phyloP scores from a whole-genome alignment of 2,113 vertebrate genomes.

The Hyperopisus bebe region DNA sequence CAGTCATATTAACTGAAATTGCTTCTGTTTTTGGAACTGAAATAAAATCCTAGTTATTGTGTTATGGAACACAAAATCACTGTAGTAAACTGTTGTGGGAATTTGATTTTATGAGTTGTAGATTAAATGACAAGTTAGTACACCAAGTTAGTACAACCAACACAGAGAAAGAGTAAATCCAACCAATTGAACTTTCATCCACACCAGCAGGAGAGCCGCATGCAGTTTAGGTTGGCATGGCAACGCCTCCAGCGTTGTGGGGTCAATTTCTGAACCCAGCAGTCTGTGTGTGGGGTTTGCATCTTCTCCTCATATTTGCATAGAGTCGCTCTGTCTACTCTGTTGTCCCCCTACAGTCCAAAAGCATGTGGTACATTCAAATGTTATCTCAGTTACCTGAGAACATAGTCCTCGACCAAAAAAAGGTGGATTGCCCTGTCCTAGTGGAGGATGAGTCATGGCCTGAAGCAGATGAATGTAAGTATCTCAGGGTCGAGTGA shows the following conservation, averaged over 20 bases:
- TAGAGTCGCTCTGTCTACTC: neutral
- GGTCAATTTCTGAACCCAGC: neutral
- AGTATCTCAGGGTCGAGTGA: neutral
- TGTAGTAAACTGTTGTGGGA: neutral
- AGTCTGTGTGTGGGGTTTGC: neutral
- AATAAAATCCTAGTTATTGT: neutral
- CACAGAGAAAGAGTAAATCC: neutral
- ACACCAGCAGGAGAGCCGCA: neutral
- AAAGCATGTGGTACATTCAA: neutral
- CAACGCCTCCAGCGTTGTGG: neutral
- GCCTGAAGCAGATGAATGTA: neutral
- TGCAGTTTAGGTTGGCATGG: neutral
- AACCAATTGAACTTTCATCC: neutral
- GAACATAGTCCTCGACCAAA: neutral
- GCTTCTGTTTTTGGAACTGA: neutral
- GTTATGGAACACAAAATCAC: neutral
- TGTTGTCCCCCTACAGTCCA: neutral
- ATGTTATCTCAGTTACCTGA: neutral
- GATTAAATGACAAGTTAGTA: neutral
- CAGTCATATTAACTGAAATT: neutral
- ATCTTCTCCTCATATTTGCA: neutral
- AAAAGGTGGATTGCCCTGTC: neutral
- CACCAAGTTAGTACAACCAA: neutral
- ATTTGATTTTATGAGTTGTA: neutral
- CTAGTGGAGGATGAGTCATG: neutral